A percentile compares a stretch with the other conserved stretches of the same genome.
phyloP scores from a whole-genome alignment of 2,113 vertebrate genomes.

The Tupaia tana region DNA sequence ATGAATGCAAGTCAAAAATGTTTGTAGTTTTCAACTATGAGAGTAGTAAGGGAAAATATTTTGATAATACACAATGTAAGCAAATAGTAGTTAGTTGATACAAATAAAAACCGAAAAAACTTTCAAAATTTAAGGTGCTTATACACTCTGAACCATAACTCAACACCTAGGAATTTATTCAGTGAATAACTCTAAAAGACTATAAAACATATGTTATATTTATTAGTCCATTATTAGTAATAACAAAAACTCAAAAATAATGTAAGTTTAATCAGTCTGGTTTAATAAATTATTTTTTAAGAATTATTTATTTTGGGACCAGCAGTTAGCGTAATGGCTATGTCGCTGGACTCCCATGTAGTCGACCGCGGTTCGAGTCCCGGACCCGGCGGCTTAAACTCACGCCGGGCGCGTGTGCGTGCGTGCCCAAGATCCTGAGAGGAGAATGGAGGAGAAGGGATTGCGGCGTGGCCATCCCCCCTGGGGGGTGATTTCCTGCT shows the following conservation, averaged over 20 bases:
- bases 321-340: too few relatives aligned
- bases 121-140: background rate
- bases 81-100: background rate
- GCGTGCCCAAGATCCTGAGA: too few relatives aligned
- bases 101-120: background rate
- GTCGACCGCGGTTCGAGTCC: too few relatives aligned
- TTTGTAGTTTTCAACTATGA: background rate
- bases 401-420: too few relatives aligned
- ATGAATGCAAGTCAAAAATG: slow-evolving; percentile 1
- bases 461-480: too few relatives aligned
- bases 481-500: too few relatives aligned
- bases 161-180: background rate
- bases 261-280: slow-evolving; percentile 19
- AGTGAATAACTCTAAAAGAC: background rate
- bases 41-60: slow-evolving; percentile 15
- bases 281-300: slow-evolving; percentile 25
- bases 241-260: slow-evolving; percentile 25
- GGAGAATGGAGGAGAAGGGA: too few relatives aligned
- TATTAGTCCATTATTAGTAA: background rate
- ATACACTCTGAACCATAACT: background rate
- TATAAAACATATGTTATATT: background rate
- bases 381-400: too few relatives aligned
- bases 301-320: too few relatives aligned
- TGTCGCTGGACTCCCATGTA: too few relatives aligned
- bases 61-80: background rate